These are phyloP conservation scores for Eulemur macaco DNA, from an alignment of 2,113 vertebrate species.

Conservation along the genomic window DNA sequence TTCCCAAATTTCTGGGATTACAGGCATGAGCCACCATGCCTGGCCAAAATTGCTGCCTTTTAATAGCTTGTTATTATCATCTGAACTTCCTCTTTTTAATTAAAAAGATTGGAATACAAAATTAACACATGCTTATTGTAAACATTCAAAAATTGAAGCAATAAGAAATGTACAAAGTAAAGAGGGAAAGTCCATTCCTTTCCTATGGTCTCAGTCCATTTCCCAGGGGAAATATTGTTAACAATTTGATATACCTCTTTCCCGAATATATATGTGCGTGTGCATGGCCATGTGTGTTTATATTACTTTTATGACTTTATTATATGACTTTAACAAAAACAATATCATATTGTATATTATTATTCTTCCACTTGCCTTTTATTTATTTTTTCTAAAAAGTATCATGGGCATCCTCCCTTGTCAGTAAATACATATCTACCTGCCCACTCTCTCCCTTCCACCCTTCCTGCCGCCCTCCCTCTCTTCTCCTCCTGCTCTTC, in stretches of 20 bases:
- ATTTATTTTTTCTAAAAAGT: background rate
- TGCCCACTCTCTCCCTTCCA: background rate
- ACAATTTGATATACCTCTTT: conserved; percentile 3
- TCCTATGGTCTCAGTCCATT: background rate
- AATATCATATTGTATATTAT: background rate
- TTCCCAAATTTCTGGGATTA: no score
- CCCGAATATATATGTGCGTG: background rate
- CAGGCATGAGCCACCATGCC: no score
- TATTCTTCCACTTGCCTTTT: background rate
- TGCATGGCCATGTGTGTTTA: background rate
- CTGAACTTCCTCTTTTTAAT: background rate
- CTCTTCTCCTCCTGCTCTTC: background rate
- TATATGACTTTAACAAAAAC: background rate
- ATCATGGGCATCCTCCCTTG: background rate
- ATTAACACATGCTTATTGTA: background rate
- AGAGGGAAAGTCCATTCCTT: background rate
- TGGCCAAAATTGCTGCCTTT: background rate
- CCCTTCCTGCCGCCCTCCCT: background rate
- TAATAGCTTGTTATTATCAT: conserved; percentile 15
- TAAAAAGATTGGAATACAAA: background rate
- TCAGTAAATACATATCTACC: background rate
- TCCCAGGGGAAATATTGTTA: conserved; percentile 15
- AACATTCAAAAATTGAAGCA: conserved; percentile 14
- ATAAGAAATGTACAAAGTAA: background rate
- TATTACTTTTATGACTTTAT: background rate